A percentile compares a stretch with the other conserved stretches of the same genome.
These are phyloP conservation scores for Tetragnatha montana DNA, from an alignment of 2,888 invertebrate genomes.

Conservation along the genomic window DNA sequence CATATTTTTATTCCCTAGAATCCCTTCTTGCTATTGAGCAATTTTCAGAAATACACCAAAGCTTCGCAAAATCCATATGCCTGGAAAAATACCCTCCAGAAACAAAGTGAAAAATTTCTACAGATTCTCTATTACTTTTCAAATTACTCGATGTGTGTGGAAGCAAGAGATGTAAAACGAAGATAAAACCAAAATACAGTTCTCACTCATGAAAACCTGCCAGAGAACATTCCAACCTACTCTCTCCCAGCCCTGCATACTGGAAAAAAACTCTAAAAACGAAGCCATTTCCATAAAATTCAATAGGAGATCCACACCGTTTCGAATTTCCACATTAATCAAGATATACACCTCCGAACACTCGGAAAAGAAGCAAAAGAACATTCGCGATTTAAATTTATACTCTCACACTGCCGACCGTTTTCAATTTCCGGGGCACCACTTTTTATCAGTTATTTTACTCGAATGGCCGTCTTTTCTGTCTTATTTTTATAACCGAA, in stretches of 20 bases:
- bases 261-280: neutral
- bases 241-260: neutral
- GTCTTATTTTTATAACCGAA: slow-evolving; percentile 18
- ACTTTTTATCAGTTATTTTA: slow-evolving; percentile 14
- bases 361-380: neutral
- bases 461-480: neutral
- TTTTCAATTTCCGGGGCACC: neutral
- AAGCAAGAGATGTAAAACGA: neutral
- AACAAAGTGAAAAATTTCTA: no score
- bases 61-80: no score
- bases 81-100: no score
- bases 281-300: neutral
- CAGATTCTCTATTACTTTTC: neutral
- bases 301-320: neutral
- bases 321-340: neutral
- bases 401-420: neutral
- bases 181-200: neutral
- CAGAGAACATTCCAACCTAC: neutral
- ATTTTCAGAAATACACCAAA: no score
- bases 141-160: neutral
- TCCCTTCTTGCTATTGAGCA: no score
- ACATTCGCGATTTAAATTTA: slow-evolving; percentile 18
- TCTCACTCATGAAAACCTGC: neutral
- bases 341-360: neutral
- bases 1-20: no score